Conservation (phyloP, 2,797 vertebrate genomes). For the Sciaenops ocellatus region DNA sequence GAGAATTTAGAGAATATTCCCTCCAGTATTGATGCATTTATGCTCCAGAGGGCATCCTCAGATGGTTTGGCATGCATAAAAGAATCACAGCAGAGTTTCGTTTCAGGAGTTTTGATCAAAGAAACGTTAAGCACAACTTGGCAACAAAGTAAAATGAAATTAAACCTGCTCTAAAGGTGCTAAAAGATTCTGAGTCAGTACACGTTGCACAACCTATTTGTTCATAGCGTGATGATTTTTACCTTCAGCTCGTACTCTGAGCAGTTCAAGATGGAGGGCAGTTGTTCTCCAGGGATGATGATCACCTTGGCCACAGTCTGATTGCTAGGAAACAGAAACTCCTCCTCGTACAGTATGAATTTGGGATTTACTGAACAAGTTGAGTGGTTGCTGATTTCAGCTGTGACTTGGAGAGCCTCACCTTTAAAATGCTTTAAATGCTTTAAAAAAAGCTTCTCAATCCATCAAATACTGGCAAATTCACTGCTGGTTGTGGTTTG, state of each 20-base stretch:
- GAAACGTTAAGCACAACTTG: not conserved
- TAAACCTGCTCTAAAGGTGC: not conserved
- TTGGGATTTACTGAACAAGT: slow-evolving; percentile 71
- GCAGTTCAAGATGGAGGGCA: slow-evolving; percentile 1
- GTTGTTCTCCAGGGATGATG: slow-evolving; percentile 26
- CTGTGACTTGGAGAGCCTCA: not conserved
- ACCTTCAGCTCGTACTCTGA: slow-evolving; percentile 14
- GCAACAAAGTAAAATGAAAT: not conserved
- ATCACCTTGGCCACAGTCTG: slow-evolving; percentile 61
- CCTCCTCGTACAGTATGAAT: slow-evolving; percentile 66
- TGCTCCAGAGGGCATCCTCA: not conserved
- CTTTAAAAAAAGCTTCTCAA: too few species aligned
- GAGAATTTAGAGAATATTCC: not conserved
- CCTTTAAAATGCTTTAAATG: too few species aligned
- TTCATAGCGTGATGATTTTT: not conserved
- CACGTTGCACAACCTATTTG: not conserved
- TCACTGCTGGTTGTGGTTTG: too few species aligned
- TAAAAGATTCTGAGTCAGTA: slow-evolving; percentile 2
- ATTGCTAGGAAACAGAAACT: slow-evolving; percentile 58
- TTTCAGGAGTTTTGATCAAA: not conserved
- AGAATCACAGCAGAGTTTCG: not conserved
- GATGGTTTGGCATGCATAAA: not conserved
- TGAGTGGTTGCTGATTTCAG: slow-evolving; percentile 49
- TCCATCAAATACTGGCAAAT: too few species aligned
- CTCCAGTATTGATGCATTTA: not conserved